Evolutionary conservation across 1,140 invertebrate genomes (phyloP), one percentile per base, ranked within the genome.

Genomic region (Scaptomyza graminum): DNA sequence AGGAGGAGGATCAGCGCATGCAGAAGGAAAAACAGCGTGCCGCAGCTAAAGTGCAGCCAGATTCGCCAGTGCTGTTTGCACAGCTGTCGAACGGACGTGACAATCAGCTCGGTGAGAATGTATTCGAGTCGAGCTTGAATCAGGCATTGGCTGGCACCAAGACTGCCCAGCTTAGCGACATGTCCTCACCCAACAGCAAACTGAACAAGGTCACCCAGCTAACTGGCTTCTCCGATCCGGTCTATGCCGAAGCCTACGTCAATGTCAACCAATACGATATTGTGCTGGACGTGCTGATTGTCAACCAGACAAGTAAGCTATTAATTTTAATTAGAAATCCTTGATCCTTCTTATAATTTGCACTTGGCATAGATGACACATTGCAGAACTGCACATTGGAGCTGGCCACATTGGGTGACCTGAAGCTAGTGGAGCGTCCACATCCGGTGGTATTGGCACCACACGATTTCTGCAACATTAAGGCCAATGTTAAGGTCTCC

Each of bases 241-340:
- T 99, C 43, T 99, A 99, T 92, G 97, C 98, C 9, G 99, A 99
- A 93, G 98, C 99, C 16, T 98, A 99, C 90, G 98, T 99, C 0
- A 96, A 99, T 92, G 98, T 99, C 54, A 99, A 99, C 93, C 98
- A 99, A 92, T 99, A 99, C 92, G 98, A 99, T 85, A 99, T 99
- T 85, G 97, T 98, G 37, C 93, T 99, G n/a, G 98, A 99, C 92
- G 97, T 99, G 13, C 93, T 99, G 7, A 96, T 99, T 73, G 99
- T 99, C 0, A 99, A 99, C 93, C 99, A 99, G 93, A 99, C 99
- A 18, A 95, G 95, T 95, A 71, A 85, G 89, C 74, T 54, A 6
- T 34, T 25, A 34, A 1, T 15, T 6, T 5, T 34, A 11, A 34
- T 9, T 8, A 41, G 2, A 18, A 49, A 44, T 16, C 13, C 6